A percentile compares a stretch with the other conserved stretches of the same genome.
phyloP scores from a whole-genome alignment of 1,140 invertebrate genomes.

The Pseudomyrmex sp. region DNA sequence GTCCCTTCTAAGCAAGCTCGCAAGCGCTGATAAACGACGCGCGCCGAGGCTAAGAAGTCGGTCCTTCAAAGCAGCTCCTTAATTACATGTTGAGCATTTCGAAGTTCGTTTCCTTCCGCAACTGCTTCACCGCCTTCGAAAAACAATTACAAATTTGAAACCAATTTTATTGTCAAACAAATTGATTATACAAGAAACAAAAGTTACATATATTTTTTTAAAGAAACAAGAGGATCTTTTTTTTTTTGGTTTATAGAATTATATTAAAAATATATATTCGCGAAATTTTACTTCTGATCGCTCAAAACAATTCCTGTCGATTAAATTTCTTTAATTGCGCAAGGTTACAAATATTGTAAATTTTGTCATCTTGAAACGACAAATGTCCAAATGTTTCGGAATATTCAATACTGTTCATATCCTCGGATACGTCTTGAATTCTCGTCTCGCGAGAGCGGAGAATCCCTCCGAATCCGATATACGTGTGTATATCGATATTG shows the following conservation, averaged over 20 bases:
- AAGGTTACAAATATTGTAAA: background rate
- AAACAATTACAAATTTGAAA: constrained; percentile 26
- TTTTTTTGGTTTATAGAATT: background rate
- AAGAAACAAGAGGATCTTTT: background rate
- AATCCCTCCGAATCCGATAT: background rate
- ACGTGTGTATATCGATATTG: constrained; percentile 54
- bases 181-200: background rate
- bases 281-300: background rate
- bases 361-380: constrained; percentile 7
- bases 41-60: constrained; percentile 11
- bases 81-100: constrained; percentile 48
- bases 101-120: background rate
- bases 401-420: constrained; percentile 46
- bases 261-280: background rate
- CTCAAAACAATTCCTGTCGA: too few relatives aligned
- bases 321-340: background rate
- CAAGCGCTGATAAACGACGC: constrained; percentile 61
- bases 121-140: background rate
- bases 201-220: background rate
- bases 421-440: constrained; percentile 44
- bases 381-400: background rate
- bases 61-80: constrained; percentile 32
- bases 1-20: constrained; percentile 59
- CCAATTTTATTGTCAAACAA: background rate
- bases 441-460: background rate